Base-by-base conservation (phyloP, 2,888 invertebrate genomes). In the Cenopis cana region DNA sequence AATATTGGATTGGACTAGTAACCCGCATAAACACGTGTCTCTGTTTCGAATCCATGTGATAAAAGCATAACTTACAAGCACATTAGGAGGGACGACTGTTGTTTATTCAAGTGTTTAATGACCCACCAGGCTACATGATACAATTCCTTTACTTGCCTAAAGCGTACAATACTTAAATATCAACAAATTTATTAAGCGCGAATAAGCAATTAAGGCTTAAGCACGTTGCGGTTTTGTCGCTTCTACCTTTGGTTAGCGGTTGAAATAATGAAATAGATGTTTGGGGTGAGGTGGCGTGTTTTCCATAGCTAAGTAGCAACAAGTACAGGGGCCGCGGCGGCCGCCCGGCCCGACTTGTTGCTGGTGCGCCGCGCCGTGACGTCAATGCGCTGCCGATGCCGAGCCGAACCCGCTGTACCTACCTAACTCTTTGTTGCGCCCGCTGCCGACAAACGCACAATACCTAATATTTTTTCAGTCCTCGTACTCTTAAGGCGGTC, bases 271-370 rank as follows among this genome's bases (percentile, higher is more conserved):
- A 36, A 24, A 10, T 10, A 5, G 18, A 64, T 12, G 33, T 20
- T 54, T 36, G 38, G 20, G 50, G 61, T 49, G 29, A 49, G 62
- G 52, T 64, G 38, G 64, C 64, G 64, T 49, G 38, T 65, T 56
- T 38, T 33, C 24, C 14, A 10, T 41, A 38, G 52, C 29, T 29
- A 60, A 56, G 41, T 64, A 56, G 60, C 67, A 72, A 72, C 71
- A 72, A 67, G 60, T 59, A 17, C 41, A n/a, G 24, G 24, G 1
- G 55, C 41, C 38, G 52, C 20, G 29, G 46, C 29, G 68, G 54
- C 24, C 24, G 24, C 24, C 33, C 54, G 62, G 64, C 49, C 24
- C 29, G 29, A 60, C 60, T 54, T 41, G 68, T 60, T 61, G 60
- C 38, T 41, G 50, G 17, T 2, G 18, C 18, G 62, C 18, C 9